Evolutionary conservation across 2,888 invertebrate genomes (phyloP), one percentile per base, ranked within the genome.

Genomic region (Xanthia togata): DNA sequence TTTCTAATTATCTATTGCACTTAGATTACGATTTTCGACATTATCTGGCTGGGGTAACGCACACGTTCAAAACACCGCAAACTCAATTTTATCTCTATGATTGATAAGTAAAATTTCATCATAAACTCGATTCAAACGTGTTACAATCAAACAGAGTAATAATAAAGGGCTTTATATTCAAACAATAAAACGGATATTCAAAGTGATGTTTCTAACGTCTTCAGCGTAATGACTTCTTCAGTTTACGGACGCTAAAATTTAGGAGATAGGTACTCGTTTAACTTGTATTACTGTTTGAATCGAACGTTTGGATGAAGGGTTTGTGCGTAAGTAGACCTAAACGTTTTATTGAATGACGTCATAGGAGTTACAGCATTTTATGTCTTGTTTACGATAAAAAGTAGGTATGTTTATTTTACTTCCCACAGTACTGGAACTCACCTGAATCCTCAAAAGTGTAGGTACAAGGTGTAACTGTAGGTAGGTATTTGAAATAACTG

Each of bases 101-200:
- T 83, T 87, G 86, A 84, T 89, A 89, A 85, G 85, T 91, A 90
- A 90, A 91, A 93, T 92, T 90, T 88, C 57, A 81, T 85, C 92
- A 92, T 94, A 92, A 93, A 93, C 90, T 86, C 86, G 87, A 91
- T 92, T 87, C 82, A 90, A 94, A 92, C 91, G 92, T 93, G 93
- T 92, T 92, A 93, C 91, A 94, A 94, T 94, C 92, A 91, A 93
- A 94, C 90, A 85, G 92, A 89, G 94, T 90, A 92, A 91, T 95
- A 94, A 90, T 90, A 95, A 95, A 93, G 90, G 91, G 91, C 94
- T 95, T 96, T 95, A 96, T 94, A 94, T 92, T 94, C 93, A 89
- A 94, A 95, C 95, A 94, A 93, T 96, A 95, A 96, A 96, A 95
- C 90, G 93, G 93, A 93, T 94, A 93, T 94, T 93, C 92, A 90